Percentiles rank a stretch among this genome's conserved stretches.
Conservation (phyloP, 2,888 invertebrate genomes). For the Polyploca ridens region DNA sequence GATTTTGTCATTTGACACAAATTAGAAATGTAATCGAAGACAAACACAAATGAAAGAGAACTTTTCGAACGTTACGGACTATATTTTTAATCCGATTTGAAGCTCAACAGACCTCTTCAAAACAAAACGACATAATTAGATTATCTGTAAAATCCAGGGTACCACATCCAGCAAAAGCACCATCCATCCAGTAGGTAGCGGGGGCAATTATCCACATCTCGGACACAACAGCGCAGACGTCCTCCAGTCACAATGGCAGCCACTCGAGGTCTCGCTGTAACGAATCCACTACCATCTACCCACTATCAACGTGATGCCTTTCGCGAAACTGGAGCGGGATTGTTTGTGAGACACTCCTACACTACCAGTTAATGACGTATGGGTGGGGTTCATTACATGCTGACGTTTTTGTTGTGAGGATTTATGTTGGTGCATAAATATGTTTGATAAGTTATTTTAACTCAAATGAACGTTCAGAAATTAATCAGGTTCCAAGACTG, state of each 20-base stretch:
- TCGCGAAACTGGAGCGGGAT: conserved; percentile 76
- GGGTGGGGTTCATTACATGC: conserved; percentile 72
- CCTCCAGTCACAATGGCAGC: conserved; percentile 78
- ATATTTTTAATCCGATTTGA: too few relatives aligned
- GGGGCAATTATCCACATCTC: conserved; percentile 82
- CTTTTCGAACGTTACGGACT: too few relatives aligned
- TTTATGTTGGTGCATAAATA: conserved; percentile 32
- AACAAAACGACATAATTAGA: background rate
- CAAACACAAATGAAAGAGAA: too few relatives aligned
- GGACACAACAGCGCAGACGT: conserved; percentile 81
- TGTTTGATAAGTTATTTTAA: too few relatives aligned
- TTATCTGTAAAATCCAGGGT: background rate
- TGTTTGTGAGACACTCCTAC: conserved; percentile 74
- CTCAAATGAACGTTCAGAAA: conserved; percentile 18
- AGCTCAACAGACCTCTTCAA: background rate
- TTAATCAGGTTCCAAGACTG: too few relatives aligned
- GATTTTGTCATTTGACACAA: too few relatives aligned
- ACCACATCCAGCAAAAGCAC: conserved; percentile 18
- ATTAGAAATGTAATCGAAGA: too few relatives aligned
- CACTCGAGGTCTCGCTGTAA: conserved; percentile 80
- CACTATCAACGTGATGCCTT: conserved; percentile 68
- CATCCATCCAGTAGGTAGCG: conserved; percentile 47
- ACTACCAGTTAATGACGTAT: conserved; percentile 78
- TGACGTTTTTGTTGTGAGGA: conserved; percentile 55
- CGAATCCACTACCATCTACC: conserved; percentile 79